Percentiles rank a stretch among this genome's conserved stretches.
These are phyloP conservation scores for Polyergus mexicanus DNA, from an alignment of 1,140 invertebrate species.

Conservation along the genomic window DNA sequence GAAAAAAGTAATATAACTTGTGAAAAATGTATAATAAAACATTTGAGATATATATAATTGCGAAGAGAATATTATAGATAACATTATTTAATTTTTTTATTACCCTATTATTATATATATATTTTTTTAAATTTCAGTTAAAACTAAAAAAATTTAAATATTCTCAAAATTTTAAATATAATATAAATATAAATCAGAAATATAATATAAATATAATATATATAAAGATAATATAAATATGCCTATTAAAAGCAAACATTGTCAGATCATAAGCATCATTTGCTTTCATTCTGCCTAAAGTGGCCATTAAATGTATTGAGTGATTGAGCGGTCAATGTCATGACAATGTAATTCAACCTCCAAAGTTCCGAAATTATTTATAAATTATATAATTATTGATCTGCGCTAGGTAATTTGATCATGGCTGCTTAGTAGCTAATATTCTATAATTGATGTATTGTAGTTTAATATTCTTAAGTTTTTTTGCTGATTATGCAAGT, in stretches of 20 bases:
- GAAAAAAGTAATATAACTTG: too few species aligned
- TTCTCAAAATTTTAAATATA: neutral
- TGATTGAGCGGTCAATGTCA: conserved; percentile 72
- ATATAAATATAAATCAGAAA: conserved; percentile 6
- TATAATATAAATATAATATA: neutral
- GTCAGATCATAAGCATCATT: conserved; percentile 61
- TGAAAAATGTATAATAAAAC: too few species aligned
- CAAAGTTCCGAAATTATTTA: conserved; percentile 53
- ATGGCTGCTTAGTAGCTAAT: conserved; percentile 30
- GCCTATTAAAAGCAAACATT: neutral
- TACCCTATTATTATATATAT: too few species aligned
- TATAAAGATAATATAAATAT: neutral
- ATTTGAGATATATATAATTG: too few species aligned
- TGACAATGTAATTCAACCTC: conserved; percentile 40
- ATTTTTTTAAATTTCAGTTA: too few species aligned
- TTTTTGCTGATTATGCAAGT: conserved; percentile 1
- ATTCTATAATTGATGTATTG: neutral
- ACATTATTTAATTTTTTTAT: too few species aligned
- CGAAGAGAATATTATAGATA: too few species aligned
- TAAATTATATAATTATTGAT: conserved; percentile 67
- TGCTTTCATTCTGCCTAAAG: conserved; percentile 60
- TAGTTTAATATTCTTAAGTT: neutral
- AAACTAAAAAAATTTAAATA: too few species aligned
- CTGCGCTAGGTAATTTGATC: conserved; percentile 36
- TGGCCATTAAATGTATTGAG: conserved; percentile 54